Conservation (phyloP, 2,888 invertebrate genomes). For the Conchocele bisecta region DNA sequence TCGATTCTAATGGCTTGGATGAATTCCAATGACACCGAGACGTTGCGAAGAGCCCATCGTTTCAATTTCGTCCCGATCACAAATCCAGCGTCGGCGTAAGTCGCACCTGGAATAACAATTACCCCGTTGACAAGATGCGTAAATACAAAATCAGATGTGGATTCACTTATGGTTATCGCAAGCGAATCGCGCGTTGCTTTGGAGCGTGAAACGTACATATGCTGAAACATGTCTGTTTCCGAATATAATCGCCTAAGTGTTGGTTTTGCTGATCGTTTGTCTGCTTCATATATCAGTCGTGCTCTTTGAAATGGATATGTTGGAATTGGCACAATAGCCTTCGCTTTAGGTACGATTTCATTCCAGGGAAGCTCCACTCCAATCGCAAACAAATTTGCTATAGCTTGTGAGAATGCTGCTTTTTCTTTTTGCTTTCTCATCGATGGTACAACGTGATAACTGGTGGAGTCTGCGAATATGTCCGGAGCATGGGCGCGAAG, state of each 20-base stretch:
- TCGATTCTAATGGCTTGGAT: neutral
- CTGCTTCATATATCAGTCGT: neutral
- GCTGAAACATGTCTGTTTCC: too few species aligned
- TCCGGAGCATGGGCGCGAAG: slow-evolving; percentile 25
- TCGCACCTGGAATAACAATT: neutral
- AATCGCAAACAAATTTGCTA: slow-evolving; percentile 5
- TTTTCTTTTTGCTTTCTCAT: slow-evolving; percentile 1
- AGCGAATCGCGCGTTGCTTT: neutral
- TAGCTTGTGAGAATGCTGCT: neutral
- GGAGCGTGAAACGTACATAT: neutral
- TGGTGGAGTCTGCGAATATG: neutral
- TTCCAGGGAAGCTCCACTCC: slow-evolving; percentile 9
- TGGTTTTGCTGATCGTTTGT: neutral
- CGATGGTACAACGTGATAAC: neutral
- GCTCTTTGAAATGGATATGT: slow-evolving; percentile 5
- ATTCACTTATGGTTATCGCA: neutral
- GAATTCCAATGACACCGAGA: slow-evolving; percentile 7
- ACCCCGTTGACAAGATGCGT: neutral
- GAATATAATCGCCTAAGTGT: too few species aligned
- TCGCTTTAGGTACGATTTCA: neutral
- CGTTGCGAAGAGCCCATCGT: neutral
- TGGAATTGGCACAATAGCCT: neutral
- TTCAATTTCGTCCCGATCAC: neutral
- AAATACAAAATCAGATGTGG: neutral
- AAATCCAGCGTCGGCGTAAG: neutral